Percentiles rank a stretch among this genome's conserved stretches.
These are phyloP conservation scores for Peribatodes rhomboidaria DNA, from an alignment of 2,888 invertebrate species.

Conservation along the genomic window DNA sequence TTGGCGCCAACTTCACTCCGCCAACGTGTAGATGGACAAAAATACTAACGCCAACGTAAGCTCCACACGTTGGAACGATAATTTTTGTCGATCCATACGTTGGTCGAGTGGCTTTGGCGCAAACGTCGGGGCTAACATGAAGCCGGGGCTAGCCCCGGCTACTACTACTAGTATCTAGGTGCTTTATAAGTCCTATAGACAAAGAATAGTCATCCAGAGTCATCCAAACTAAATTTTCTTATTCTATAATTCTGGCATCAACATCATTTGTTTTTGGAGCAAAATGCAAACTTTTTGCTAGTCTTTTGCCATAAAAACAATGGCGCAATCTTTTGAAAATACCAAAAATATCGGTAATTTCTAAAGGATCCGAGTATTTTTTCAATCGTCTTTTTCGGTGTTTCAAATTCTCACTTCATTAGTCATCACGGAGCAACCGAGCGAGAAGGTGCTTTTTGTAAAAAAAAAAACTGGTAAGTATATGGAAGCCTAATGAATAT, in stretches of 20 bases:
- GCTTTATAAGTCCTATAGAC: too few species aligned
- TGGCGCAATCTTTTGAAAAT: conserved; percentile 17
- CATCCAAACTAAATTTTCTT: conserved; percentile 29
- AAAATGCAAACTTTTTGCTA: conserved; percentile 72
- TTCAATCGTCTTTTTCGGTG: conserved; percentile 20
- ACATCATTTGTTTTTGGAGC: conserved; percentile 78
- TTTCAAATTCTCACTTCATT: conserved; percentile 28
- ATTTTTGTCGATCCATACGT: too few species aligned
- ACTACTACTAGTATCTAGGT: too few species aligned
- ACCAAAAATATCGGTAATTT: conserved; percentile 27
- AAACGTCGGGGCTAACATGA: too few species aligned
- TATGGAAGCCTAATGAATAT: not conserved
- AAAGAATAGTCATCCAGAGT: not conserved
- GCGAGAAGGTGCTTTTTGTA: conserved; percentile 12
- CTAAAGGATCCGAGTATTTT: conserved; percentile 17
- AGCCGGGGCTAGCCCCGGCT: too few species aligned
- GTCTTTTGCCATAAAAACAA: conserved; percentile 43
- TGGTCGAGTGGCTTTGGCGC: too few species aligned
- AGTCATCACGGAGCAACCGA: conserved; percentile 21
- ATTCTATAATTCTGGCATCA: conserved; percentile 70
- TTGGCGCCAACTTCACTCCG: too few species aligned
- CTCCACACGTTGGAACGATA: too few species aligned
- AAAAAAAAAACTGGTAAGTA: not conserved
- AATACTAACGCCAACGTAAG: too few species aligned
- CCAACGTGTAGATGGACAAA: too few species aligned